A percentile compares a stretch with the other conserved stretches of the same genome.
Conservation (phyloP, 2,797 vertebrate genomes). For the Brachyrhaphis roseni region DNA sequence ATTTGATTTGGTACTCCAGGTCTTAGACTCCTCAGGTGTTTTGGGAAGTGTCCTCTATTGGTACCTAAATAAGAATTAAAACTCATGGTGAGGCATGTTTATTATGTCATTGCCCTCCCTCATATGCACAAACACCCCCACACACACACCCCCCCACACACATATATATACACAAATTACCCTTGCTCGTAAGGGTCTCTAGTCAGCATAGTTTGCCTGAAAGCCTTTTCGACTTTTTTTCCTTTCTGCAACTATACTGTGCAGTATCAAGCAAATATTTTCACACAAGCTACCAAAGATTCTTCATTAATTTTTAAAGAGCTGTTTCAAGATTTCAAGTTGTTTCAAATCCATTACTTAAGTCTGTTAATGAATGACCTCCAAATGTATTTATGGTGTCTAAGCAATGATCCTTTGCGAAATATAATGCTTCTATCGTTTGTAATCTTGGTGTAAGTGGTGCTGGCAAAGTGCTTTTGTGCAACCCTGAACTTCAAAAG, state of each 20-base stretch:
- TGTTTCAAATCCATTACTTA: not conserved
- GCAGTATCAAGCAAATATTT: not conserved
- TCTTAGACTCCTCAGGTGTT: not conserved
- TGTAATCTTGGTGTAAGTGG: slow-evolving; percentile 3
- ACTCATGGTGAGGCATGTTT: not conserved
- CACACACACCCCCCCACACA: too few relatives aligned
- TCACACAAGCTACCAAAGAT: not conserved
- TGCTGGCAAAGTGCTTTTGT: slow-evolving; percentile 21
- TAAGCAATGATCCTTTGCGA: not conserved
- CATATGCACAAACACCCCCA: too few relatives aligned
- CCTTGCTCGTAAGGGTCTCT: not conserved
- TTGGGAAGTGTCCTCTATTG: not conserved
- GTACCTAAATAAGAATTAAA: not conserved
- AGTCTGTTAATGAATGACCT: not conserved
- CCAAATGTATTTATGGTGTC: slow-evolving; percentile 2
- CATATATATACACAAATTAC: too few relatives aligned
- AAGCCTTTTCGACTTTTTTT: not conserved
- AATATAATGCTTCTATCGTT: slow-evolving; percentile 6
- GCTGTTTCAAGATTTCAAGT: not conserved
- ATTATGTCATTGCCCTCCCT: not conserved
- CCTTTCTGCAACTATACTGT: not conserved
- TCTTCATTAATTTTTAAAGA: not conserved
- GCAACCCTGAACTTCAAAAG: slow-evolving; percentile 15
- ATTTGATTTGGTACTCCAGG: not conserved
- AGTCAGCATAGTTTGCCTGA: not conserved